These are phyloP conservation scores for Apus apus DNA, from an alignment of 2,113 vertebrate genomes.

Conservation along the genomic window DNA sequence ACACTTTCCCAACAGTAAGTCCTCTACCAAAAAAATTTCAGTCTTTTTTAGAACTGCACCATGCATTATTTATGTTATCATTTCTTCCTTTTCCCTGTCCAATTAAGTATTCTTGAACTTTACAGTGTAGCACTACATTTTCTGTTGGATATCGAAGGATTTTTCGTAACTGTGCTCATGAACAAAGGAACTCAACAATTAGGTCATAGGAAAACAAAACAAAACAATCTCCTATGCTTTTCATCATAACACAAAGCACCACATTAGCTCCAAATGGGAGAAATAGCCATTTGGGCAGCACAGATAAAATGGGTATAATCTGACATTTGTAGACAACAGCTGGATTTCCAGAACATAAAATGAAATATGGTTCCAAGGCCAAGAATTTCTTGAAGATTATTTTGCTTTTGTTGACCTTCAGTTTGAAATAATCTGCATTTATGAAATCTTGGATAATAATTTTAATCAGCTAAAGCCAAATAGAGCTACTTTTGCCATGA, in stretches of 20 bases:
- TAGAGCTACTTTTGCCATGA: background rate
- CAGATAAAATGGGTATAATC: background rate
- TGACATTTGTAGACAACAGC: background rate
- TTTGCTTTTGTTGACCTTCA: background rate
- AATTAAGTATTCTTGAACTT: constrained; percentile 41
- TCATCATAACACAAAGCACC: background rate
- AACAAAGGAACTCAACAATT: background rate
- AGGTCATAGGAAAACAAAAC: background rate
- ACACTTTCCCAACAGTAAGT: background rate
- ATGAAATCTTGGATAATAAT: background rate
- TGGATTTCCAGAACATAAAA: background rate
- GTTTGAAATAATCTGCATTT: background rate
- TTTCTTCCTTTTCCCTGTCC: constrained; percentile 33
- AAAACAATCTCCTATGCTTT: background rate
- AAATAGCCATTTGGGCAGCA: background rate
- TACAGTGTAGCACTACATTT: background rate
- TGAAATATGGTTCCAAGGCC: background rate
- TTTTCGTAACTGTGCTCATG: background rate
- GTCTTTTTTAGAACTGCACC: background rate
- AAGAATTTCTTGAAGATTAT: background rate
- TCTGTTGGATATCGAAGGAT: constrained; percentile 9
- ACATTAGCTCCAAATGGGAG: background rate
- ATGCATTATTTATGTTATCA: background rate
- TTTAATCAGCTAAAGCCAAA: background rate
- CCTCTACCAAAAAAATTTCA: background rate